Base-by-base conservation (phyloP, 1,140 invertebrate species). In the Platyscapa corneri region DNA sequence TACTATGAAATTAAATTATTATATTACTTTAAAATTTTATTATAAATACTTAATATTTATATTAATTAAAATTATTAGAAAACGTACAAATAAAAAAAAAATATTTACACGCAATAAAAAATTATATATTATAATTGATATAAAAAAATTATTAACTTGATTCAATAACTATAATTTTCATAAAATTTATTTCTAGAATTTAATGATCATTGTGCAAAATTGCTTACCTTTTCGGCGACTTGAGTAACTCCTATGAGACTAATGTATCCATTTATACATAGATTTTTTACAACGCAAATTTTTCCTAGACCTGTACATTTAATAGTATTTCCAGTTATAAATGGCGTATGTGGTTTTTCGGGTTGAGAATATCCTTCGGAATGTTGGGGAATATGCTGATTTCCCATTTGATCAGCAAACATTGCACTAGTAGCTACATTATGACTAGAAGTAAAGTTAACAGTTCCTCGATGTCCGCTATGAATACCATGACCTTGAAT, bases 241-340 rank as follows among this genome's bases (percentile, higher is more conserved):
- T 94, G 94, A 30, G 93, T 89, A 0, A 94, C 85, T 32, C 91
- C 93, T 65, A 91, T 91, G 42, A 92, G 92, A 85, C 91, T 93
- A 27, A 95, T 93, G 16, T 94, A 94, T 77, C 95, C 95, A 84
- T 95, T 94, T 84, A 92, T 90, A 88, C 95, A 95, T 84, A 94
- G 92, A 1, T 93, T 83, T 76, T 94, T 94, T 1, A 93, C 89
- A 0, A 95, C 95, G 88, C 95, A 95, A 67, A 94, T 93, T 88
- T 93, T 94, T 72, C 94, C 94, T 46, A 92, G 89, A 18, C 94
- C 94, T 82, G 90, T 90, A 86, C 95, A 95, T 82, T 87, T 88
- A 53, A 89, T 72, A 32, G 83, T 88, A 34, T 89, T 78, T 32
- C 88, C 87, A 76, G 81, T 85, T 82, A 88, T 83, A 34, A 72